phyloP scores from a whole-genome alignment of 2,888 invertebrate species.

The Cristatella mucedo region DNA sequence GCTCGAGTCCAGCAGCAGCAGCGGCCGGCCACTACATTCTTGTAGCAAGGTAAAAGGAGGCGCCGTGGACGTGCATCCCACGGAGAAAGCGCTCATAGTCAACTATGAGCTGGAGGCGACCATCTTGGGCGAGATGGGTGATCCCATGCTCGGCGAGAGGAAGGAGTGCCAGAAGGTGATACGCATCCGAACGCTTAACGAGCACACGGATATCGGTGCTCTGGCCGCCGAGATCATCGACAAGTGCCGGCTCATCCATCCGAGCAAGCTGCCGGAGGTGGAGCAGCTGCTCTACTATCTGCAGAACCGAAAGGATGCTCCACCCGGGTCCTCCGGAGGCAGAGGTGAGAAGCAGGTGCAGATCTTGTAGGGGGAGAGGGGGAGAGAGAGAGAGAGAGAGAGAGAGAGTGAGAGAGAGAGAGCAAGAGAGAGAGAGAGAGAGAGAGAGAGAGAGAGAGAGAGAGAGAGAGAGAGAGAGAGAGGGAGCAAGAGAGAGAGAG shows the following conservation, averaged over 20 bases:
- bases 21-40: no score
- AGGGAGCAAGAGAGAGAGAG: no score
- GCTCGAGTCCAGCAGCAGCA: no score
- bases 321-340: constrained; percentile 16
- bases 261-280: constrained; percentile 62
- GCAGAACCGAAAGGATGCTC: constrained; percentile 53
- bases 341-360: no score
- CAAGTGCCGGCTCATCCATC: constrained; percentile 68
- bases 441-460: no score
- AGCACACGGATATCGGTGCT: constrained; percentile 58
- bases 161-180: constrained; percentile 65
- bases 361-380: no score
- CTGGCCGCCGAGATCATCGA: constrained; percentile 68
- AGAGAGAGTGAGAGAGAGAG: no score
- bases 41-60: constrained; percentile 45
- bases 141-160: constrained; percentile 63
- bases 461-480: no score
- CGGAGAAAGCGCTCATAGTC: constrained; percentile 66
- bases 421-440: no score
- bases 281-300: constrained; percentile 73
- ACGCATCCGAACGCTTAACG: constrained; percentile 60
- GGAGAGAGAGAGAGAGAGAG: no score
- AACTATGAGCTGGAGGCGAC: constrained; percentile 72
- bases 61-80: constrained; percentile 71
- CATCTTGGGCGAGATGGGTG: constrained; percentile 61